Evolutionary conservation across 2,113 vertebrate species (phyloP), one percentile per base, ranked within the genome.

Genomic region (Dasyprocta punctata): DNA sequence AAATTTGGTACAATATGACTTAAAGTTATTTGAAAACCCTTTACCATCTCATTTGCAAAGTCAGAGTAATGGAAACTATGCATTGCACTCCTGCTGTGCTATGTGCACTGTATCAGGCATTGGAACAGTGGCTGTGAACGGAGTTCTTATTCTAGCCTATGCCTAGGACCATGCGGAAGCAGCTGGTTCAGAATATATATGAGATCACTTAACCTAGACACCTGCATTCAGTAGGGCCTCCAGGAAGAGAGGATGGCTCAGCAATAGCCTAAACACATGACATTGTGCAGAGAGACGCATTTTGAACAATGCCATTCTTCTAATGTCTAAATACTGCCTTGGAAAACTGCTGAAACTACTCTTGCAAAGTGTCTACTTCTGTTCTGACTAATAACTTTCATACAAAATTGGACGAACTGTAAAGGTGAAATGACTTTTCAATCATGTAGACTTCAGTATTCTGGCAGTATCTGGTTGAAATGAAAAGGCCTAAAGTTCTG

Each of bases 381-480:
- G 6, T 94, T 44, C 63, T 86, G 41, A 93, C 52, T 75, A 78
- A 84, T 52, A 93, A 36, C 54, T 77, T 49, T 94, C 71, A 12
- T n/a, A 36, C 41, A 82, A 93, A 85, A 58, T 30, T 20, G 28
- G 60, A 44, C 73, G 26, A 75, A 49, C 88, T n/a, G 1, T 38
- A 71, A 77, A 90, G 44, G 61, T 90, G 75, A 83, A 87, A 71
- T 85, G 67, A n/a, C 28, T 83, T 96, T 85, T 7, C 28, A 67
- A 1, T 90, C 58, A n/a, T 9, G 49, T 81, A 28, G 44, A 75
- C 54, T 82, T 5, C 8, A 38, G 33, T 90, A 82, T 88, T 65
- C 86, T 78, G 41, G 30, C 49, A 78, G n/a, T 80, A 58, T n/a
- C 69, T 69, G 6, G 19, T 77, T 94, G 92, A 94, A 93, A 81